phyloP scores from a whole-genome alignment of 2,797 vertebrate species.

The Heteromormyrus szaboi region DNA sequence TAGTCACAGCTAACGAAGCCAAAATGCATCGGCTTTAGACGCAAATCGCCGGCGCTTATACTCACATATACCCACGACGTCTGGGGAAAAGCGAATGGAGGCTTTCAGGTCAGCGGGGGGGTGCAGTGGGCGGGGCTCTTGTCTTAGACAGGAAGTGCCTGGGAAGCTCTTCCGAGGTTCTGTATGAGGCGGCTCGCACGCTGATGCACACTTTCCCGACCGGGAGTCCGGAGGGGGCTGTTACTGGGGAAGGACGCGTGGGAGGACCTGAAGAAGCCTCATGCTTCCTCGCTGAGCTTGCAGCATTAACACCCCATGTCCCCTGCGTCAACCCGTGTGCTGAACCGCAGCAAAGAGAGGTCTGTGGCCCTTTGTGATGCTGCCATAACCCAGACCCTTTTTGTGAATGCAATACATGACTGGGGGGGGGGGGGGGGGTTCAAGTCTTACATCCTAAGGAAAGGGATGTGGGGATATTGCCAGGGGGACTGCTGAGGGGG shows the following conservation, averaged over 20 bases:
- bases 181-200: background rate
- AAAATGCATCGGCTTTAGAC: background rate
- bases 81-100: background rate
- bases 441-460: slow-evolving; percentile 40
- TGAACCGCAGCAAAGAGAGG: slow-evolving; percentile 51
- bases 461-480: slow-evolving; percentile 37
- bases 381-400: slow-evolving; percentile 39
- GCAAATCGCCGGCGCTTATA: background rate
- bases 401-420: slow-evolving; percentile 35
- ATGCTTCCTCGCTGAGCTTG: slow-evolving; percentile 60
- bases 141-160: background rate
- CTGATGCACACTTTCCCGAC: slow-evolving; percentile 23
- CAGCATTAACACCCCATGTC: slow-evolving; percentile 65
- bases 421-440: slow-evolving; percentile 30
- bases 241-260: slow-evolving; percentile 56
- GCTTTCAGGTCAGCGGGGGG: background rate
- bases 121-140: background rate
- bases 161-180: background rate
- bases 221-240: slow-evolving; percentile 53
- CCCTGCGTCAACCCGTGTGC: slow-evolving; percentile 59
- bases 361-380: slow-evolving; percentile 46
- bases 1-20: background rate
- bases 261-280: slow-evolving; percentile 64
- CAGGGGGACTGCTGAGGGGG: background rate
- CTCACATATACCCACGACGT: background rate